Conservation (phyloP, 2,888 invertebrate species). For the Epistrophe grossulariae region DNA sequence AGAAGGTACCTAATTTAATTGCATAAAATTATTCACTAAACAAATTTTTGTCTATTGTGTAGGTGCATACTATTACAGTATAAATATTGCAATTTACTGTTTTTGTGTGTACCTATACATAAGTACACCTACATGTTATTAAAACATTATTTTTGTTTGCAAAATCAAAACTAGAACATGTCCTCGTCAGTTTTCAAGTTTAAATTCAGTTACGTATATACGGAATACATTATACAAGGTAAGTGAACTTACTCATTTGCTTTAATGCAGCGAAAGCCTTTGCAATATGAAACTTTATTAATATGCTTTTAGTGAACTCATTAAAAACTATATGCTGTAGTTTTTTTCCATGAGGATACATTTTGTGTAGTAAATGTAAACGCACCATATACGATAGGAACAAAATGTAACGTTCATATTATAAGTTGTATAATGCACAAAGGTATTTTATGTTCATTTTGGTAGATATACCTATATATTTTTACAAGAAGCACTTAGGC, state of each 20-base stretch:
- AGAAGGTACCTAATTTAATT: too few species aligned
- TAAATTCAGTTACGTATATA: slow-evolving; percentile 10
- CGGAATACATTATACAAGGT: too few species aligned
- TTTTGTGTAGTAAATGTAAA: neutral
- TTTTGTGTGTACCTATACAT: too few species aligned
- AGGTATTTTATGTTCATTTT: slow-evolving; percentile 22
- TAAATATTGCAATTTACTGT: too few species aligned
- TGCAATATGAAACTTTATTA: slow-evolving; percentile 27
- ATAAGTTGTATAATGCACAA: neutral
- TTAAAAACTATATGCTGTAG: neutral
- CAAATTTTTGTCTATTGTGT: too few species aligned
- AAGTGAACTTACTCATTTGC: slow-evolving; percentile 28
- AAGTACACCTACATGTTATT: too few species aligned
- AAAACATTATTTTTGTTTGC: neutral
- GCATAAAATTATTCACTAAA: too few species aligned
- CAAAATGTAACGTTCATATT: neutral
- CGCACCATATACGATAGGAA: neutral
- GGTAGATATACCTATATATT: too few species aligned
- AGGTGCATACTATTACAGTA: too few species aligned
- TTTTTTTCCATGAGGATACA: neutral
- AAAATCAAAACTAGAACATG: slow-evolving; percentile 12
- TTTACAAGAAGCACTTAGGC: slow-evolving; percentile 11
- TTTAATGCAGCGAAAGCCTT: slow-evolving; percentile 23
- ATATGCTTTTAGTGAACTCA: slow-evolving; percentile 39
- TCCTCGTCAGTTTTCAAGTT: slow-evolving; percentile 26